phyloP scores from a whole-genome alignment of 2,888 invertebrate genomes.

The Chymomyza procnemis region DNA sequence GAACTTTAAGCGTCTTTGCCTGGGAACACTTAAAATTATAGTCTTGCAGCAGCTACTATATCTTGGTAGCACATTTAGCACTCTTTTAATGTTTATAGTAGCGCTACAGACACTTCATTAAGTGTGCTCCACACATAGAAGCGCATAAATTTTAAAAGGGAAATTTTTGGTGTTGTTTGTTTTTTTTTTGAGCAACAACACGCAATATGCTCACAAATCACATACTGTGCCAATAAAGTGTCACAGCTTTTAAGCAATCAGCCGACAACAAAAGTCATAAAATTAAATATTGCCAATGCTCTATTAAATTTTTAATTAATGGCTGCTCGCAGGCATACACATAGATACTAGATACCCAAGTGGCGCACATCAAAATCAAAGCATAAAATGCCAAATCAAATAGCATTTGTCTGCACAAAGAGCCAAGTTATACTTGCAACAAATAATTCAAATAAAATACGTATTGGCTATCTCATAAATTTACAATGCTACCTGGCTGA shows the following conservation, averaged over 20 bases:
- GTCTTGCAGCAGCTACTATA: neutral
- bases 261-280: slow-evolving; percentile 24
- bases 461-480: slow-evolving; percentile 68
- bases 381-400: slow-evolving; percentile 36
- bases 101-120: neutral
- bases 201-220: slow-evolving; percentile 60
- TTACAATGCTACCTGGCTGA: slow-evolving; percentile 37
- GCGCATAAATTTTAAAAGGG: neutral
- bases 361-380: slow-evolving; percentile 44
- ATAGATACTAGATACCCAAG: slow-evolving; percentile 41
- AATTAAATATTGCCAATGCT: slow-evolving; percentile 67
- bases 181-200: slow-evolving; percentile 42
- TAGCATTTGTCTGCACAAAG: slow-evolving; percentile 17
- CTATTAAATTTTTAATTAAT: slow-evolving; percentile 53
- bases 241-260: slow-evolving; percentile 56
- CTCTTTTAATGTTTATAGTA: neutral
- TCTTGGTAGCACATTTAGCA: neutral
- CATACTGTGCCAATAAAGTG: slow-evolving; percentile 39
- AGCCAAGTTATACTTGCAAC: slow-evolving; percentile 38
- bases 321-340: neutral
- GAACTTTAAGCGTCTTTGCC: neutral
- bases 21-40: neutral
- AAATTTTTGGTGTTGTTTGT: too few species aligned
- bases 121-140: neutral
- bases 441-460: slow-evolving; percentile 66